Evolutionary conservation across 2,113 vertebrate species (phyloP), one percentile per base, ranked within the genome.

Genomic region (Mormoops blainvillei): DNA sequence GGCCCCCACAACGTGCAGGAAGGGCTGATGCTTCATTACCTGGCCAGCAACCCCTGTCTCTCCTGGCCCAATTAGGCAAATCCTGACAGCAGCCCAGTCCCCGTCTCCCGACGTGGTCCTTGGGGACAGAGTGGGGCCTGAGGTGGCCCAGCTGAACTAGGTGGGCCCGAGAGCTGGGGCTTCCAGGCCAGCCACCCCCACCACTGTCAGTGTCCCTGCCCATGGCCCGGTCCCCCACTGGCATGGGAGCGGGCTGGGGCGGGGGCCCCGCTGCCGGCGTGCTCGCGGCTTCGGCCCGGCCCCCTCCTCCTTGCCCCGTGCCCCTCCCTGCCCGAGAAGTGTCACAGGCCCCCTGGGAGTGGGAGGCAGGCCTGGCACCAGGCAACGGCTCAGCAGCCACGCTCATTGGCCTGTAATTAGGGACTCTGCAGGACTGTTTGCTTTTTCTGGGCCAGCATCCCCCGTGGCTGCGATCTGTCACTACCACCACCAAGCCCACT

Each of bases 341-440:
- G 94, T 97, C 97, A 98, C 97, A 97, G 87, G 89, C 82, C 98
- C 93, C 90, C 89, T 0, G 98, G 91, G 97, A 97, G 38, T 28
- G 48, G 24, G 70, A 95, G 54, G 97, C 91, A 92, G 91, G 97
- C 95, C 96, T 90, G 85, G 92, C 52, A 96, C 97, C 87, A 97
- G 97, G 98, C 97, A 98, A 98, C 97, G 1, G 78, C 96, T 90
- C 82, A 24, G 96, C 97, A 2, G 97, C 94, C 36, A 7, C 3
- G 70, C 96, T 97, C 96, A 94, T 94, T 95, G 98, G 97, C 87
- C 92, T 4, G 15, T 95, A 87, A 98, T 95, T 93, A 95, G 71
- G 92, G 94, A 68, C 93, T 81, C 86, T 73, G 56, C 0, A 92
- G 78, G 91, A 92, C 77, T 74, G 41, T 95, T 96, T 96, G 94